phyloP scores from a whole-genome alignment of 2,113 vertebrate species.

The Paedocypris sp. region DNA sequence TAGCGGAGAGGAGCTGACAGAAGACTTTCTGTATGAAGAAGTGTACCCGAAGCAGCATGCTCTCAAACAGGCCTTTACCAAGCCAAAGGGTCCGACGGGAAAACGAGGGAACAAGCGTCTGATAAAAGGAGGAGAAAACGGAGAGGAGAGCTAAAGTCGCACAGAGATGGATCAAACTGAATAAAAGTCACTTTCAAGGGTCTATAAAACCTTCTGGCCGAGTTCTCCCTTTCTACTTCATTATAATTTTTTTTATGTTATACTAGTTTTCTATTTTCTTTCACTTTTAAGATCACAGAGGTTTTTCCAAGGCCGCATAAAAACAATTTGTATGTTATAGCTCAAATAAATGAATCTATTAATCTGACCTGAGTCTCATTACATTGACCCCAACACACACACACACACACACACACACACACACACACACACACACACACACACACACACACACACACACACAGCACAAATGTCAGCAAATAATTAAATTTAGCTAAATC shows the following conservation, averaged over 20 bases:
- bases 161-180: neutral
- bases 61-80: conserved; percentile 88
- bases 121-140: conserved; percentile 84
- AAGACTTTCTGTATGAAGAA: conserved; percentile 90
- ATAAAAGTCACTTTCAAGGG: neutral
- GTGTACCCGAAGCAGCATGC: conserved; percentile 94
- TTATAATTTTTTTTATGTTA: neutral
- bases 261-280: neutral
- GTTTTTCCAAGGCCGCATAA: conserved; percentile 7
- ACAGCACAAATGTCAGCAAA: no score
- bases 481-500: no score
- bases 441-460: no score
- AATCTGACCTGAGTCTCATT: no score
- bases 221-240: neutral
- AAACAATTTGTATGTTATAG: conserved; percentile 33
- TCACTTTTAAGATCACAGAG: neutral
- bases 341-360: conserved; percentile 41
- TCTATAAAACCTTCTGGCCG: neutral
- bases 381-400: no score
- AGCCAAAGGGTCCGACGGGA: conserved; percentile 88
- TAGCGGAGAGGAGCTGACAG: conserved; percentile 79
- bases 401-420: no score
- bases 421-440: no score
- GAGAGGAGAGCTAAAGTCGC: conserved; percentile 76
- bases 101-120: conserved; percentile 91